Evolutionary conservation across 2,888 invertebrate genomes (phyloP).

Genomic region (Epistrophella euchroma): DNA sequence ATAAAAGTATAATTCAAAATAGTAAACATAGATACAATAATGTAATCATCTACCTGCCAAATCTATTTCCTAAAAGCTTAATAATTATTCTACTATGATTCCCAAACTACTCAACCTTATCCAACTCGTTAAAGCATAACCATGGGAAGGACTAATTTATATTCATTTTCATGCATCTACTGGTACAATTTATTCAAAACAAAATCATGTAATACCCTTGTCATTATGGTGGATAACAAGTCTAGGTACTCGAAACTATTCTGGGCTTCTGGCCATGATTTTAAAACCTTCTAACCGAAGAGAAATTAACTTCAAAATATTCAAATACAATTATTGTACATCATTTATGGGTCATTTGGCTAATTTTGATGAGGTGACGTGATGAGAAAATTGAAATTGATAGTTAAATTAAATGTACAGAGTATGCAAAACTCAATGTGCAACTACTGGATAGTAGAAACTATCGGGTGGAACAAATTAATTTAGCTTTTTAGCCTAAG

Average conservation of each 20-base stretch:
- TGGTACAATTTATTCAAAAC: constrained; percentile 17
- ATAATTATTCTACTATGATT: background rate
- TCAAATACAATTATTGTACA: constrained; percentile 16
- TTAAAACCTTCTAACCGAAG: constrained; percentile 3
- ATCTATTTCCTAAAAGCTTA: background rate
- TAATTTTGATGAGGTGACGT: constrained; percentile 24
- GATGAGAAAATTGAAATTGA: constrained; percentile 18
- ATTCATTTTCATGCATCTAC: constrained; percentile 14
- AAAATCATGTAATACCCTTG: background rate
- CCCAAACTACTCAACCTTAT: background rate
- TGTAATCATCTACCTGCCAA: background rate
- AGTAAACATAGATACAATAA: background rate
- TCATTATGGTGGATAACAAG: background rate
- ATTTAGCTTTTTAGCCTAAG: no score
- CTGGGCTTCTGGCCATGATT: background rate
- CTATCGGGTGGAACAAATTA: background rate
- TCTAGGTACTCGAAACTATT: constrained; percentile 1
- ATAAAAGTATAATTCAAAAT: no score
- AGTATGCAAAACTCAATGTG: background rate
- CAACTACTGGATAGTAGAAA: background rate
- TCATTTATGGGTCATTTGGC: constrained; percentile 21
- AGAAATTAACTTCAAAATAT: constrained; percentile 18
- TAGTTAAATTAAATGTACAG: constrained; percentile 1
- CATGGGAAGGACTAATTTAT: constrained; percentile 7
- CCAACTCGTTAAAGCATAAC: background rate